Base-by-base conservation (phyloP, 2,888 invertebrate species). In the Trichacis sp. region DNA sequence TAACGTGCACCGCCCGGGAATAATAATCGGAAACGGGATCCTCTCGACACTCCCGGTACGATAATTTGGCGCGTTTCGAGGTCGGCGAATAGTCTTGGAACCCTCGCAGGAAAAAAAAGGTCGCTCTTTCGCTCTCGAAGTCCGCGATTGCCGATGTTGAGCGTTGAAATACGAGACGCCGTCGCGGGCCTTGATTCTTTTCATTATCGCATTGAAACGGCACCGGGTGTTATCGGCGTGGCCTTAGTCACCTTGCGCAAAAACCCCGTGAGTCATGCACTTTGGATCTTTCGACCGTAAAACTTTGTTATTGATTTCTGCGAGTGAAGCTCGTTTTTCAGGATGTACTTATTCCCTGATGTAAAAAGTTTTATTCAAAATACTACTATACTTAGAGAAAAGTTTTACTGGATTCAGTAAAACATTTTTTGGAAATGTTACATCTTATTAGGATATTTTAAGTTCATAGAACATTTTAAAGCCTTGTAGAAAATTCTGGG, bases 1-100 rank as follows among this genome's bases (percentile, higher is more conserved):
- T 20, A 45, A 45, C 45, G 9, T 18, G 20, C n/a, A 20, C 45
- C 19, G 20, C 4, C 14, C 3, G 18, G 14, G 45, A 45, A 45
- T 45, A 45, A 45, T 20, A 20, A 45, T 45, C 45, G 45, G n/a
- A 11, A 45, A 45, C 45, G 45, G 45, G 18, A 45, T 20, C 45
- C 12, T 45, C 19, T 20, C 19, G 19, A 45, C 19, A 20, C 20
- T 45, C 19, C n/a, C 11, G n/a, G 45, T n/a, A 20, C 20, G 45
- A 45, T 20, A 20, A 45, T 45, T 40, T 40, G 19, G 15, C 42
- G 18, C 42, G 15, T 42, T 42, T 42, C 42, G 42, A 45, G 45
- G 45, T 45, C 45, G 20, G 12, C 45, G 11, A 45, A 45, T 20
- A n/a, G 42, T 18, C 42, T 42, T 15, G 42, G 17, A 42, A 42